Percentiles rank a stretch among this genome's conserved stretches.
phyloP scores from a whole-genome alignment of 2,888 invertebrate genomes.

The Osedax fenrisi region DNA sequence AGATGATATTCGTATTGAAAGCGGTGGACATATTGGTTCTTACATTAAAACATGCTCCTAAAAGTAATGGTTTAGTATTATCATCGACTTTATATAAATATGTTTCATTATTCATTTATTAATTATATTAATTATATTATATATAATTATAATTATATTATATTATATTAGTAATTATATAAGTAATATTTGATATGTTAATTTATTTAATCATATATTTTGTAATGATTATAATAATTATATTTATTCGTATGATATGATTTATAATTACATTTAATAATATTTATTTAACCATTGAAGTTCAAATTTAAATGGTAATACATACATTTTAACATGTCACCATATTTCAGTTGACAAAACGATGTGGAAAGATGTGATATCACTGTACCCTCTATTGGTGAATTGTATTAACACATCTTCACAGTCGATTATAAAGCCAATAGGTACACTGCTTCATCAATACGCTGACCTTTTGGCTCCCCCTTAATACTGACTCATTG shows the following conservation, averaged over 20 bases:
- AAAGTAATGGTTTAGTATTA: constrained; percentile 61
- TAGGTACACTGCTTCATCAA: constrained; percentile 73
- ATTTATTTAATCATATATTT: too few relatives aligned
- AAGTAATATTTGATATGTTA: too few relatives aligned
- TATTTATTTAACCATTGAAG: too few relatives aligned
- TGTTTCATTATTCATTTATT: too few relatives aligned
- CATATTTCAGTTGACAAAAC: constrained; percentile 64
- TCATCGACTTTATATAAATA: not conserved
- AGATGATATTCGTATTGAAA: constrained; percentile 86
- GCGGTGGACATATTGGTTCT: constrained; percentile 81
- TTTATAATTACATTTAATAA: too few relatives aligned
- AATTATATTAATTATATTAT: too few relatives aligned
- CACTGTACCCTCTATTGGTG: constrained; percentile 76
- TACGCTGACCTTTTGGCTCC: constrained; percentile 54
- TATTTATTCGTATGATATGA: too few relatives aligned
- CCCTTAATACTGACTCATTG: too few relatives aligned
- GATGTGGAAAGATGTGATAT: constrained; percentile 85
- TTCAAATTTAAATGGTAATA: not conserved
- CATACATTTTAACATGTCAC: not conserved
- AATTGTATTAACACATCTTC: constrained; percentile 69
- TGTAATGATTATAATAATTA: too few relatives aligned
- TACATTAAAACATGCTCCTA: constrained; percentile 79
- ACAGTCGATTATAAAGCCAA: constrained; percentile 66
- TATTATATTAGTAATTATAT: too few relatives aligned
- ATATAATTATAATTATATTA: too few relatives aligned